Base-by-base conservation (phyloP, 2,797 vertebrate genomes). In the Jordanella pulchra region DNA sequence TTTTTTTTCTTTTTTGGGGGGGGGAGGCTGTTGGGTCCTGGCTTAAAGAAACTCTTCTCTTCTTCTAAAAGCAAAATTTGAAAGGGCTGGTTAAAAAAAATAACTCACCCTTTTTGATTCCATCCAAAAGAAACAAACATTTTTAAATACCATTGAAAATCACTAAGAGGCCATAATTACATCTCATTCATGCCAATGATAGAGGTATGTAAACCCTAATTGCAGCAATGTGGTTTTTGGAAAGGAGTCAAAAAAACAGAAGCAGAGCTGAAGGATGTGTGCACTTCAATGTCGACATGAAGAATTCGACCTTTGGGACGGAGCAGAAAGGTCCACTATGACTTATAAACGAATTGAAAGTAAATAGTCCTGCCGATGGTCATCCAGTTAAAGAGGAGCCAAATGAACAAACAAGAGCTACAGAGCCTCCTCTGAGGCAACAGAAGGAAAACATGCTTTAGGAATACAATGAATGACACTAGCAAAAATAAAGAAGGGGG, bases 401-500 rank as follows among this genome's bases (percentile, higher is more conserved):
- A 82, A 84, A 80, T 73, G 74, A 76, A 86, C 78, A 86, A 75
- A 76, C 69, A 58, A 28, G 45, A 75, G 55, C 72, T 53, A 79
- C 39, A 55, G 60, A 50, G 39, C 47, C 58, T 77, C 53, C 28
- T 61, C 48, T 70, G 75, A n/a, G 32, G 60, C 71, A 50, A 67
- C 65, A 76, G 67, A 85, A 58, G 15, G 25, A 64, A 84, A 55
- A 82, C 65, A 55, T 6, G 84, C 77, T 53, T 79, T 79, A 5
- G 80, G 77, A 56, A 72, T 35, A 75, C 27, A 61, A 47, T 76
- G 55, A 82, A 87, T 80, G 70, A 58, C n/a, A 39, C 74, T 77
- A 72, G 30, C 9, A 61, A 51, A 68, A 61, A 56, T 65, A 56
- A 3, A 51, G 51, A 53, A 12, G 9, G 15, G 80, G 55, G 68